These are phyloP conservation scores for Limnephilus marmoratus DNA, from an alignment of 2,888 invertebrate species.

Conservation along the genomic window DNA sequence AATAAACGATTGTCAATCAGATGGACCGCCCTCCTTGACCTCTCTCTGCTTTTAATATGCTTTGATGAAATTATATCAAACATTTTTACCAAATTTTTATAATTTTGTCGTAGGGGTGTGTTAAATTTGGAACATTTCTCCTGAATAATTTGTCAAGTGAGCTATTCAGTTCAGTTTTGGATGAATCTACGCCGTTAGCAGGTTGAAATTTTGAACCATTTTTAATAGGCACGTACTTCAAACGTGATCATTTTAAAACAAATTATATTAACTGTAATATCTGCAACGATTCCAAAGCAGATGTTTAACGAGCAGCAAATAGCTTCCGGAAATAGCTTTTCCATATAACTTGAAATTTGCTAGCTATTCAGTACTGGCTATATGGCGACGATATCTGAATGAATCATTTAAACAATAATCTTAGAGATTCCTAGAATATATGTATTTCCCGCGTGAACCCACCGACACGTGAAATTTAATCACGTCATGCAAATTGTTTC, in stretches of 20 bases:
- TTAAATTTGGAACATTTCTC: neutral
- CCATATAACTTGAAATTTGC: neutral
- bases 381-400: neutral
- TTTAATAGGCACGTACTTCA: no score
- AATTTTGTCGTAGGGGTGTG: no score
- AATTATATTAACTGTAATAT: neutral
- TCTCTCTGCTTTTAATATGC: no score
- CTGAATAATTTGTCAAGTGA: neutral
- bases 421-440: neutral
- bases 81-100: no score
- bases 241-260: neutral
- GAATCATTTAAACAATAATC: neutral
- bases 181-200: no score
- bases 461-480: neutral
- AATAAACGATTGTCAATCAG: no score
- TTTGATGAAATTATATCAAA: no score
- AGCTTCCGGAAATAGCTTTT: neutral
- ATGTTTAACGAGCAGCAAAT: neutral
- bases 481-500: conserved; percentile 35
- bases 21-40: no score
- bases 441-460: neutral
- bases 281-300: neutral
- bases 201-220: no score
- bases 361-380: neutral
- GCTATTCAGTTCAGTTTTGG: neutral